phyloP scores from a whole-genome alignment of 2,888 invertebrate species.

The Heliconius ethilla region DNA sequence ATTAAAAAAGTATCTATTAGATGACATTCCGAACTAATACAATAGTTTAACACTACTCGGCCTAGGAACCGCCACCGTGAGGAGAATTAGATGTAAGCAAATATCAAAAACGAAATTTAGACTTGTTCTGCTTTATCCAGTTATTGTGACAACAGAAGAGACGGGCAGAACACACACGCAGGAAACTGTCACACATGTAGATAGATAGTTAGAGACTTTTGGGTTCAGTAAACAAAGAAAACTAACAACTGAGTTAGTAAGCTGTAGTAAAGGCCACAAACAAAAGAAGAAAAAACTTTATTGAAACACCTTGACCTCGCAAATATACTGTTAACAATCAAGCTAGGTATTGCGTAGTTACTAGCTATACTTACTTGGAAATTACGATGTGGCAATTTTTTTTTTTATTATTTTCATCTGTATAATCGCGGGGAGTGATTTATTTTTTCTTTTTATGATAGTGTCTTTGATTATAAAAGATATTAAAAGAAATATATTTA shows the following conservation, averaged over 20 bases:
- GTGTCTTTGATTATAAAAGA: not conserved
- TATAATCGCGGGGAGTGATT: not conserved
- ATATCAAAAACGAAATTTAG: slow-evolving; percentile 83
- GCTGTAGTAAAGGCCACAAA: not conserved
- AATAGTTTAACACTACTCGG: slow-evolving; percentile 71
- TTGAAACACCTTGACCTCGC: slow-evolving; percentile 34
- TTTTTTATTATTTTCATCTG: not conserved
- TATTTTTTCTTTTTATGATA: not conserved
- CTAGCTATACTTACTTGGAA: not conserved
- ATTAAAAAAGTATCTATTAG: slow-evolving; percentile 72
- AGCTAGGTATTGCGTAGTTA: slow-evolving; percentile 1
- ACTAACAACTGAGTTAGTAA: not conserved
- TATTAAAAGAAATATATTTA: not conserved
- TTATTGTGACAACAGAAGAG: slow-evolving; percentile 56
- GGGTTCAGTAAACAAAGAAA: slow-evolving; percentile 1
- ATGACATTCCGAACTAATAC: slow-evolving; percentile 78
- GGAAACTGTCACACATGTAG: slow-evolving; percentile 60
- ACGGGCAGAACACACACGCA: slow-evolving; percentile 72
- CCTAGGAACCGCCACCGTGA: slow-evolving; percentile 80
- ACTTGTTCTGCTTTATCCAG: slow-evolving; percentile 78
- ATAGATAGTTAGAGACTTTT: not conserved
- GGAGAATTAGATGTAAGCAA: slow-evolving; percentile 74
- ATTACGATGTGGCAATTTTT: not conserved
- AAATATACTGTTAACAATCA: slow-evolving; percentile 24
- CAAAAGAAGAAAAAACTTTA: slow-evolving; percentile 22